Evolutionary conservation across 2,113 vertebrate genomes (phyloP).

Genomic region (Agelaius phoeniceus): DNA sequence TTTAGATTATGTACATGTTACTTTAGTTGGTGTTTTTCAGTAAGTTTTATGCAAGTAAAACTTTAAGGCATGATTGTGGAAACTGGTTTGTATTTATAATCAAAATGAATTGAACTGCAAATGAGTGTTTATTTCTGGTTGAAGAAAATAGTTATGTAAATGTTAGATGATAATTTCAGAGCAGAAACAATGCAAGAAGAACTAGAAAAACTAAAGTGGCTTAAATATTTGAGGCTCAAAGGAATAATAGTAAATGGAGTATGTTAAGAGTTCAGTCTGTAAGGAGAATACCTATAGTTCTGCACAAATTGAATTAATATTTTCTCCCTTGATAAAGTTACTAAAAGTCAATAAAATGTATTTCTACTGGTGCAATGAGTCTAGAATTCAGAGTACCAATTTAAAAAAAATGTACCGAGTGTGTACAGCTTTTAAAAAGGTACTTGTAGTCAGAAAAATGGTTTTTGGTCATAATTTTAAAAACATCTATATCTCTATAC

Average conservation of each 20-base stretch:
- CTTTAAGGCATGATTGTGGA: not conserved
- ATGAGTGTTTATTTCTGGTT: not conserved
- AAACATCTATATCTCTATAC: not conserved
- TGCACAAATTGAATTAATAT: not conserved
- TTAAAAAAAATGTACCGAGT: accelerated
- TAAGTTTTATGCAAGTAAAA: not conserved
- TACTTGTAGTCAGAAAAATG: not conserved
- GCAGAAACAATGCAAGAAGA: not conserved
- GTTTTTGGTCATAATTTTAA: not conserved
- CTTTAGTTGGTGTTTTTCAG: not conserved
- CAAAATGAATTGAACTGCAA: not conserved
- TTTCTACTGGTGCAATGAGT: not conserved
- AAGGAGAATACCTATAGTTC: not conserved
- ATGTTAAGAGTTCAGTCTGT: not conserved
- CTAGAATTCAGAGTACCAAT: not conserved
- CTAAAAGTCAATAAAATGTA: not conserved
- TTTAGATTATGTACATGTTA: not conserved
- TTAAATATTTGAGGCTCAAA: not conserved
- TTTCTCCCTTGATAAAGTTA: not conserved
- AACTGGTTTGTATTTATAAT: not conserved
- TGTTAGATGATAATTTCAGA: not conserved
- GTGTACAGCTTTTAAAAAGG: not conserved
- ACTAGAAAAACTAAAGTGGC: not conserved
- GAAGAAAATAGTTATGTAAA: not conserved
- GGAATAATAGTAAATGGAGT: not conserved